Base-by-base conservation (phyloP, 1,140 invertebrate species). In the Liolophura sinensis region DNA sequence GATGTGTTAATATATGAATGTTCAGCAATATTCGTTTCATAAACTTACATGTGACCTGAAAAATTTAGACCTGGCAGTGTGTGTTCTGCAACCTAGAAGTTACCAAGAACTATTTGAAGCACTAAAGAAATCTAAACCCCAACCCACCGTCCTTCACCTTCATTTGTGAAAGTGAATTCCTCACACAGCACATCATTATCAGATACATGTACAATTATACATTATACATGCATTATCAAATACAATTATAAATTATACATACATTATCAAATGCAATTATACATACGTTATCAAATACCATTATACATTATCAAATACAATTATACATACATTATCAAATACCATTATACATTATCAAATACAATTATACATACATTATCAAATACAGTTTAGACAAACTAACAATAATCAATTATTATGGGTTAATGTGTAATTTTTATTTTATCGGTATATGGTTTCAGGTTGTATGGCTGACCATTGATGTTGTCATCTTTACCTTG, bases 381-480 rank as follows among this genome's bases (percentile, higher is more conserved):
- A 12, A 52, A 11, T 27, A n/a, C 9, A 12, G 18, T 6, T 7
- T 12, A 22, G 0, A 24, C 11, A 49, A 49, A 24, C 20, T 15
- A 12, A 60, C 24, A 18, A 40, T 66, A 20, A 27, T 67, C 25
- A 60, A 56, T 24, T 24, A 12, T 12, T 52, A 48, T 15, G 54
- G 12, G 55, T 20, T 40, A 31, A 68, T 49, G 9, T 25, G 16
- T 55, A n/a, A 58, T 16, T 65, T 50, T 49, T 60, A 46, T 68
- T 69, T 14, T 7, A 25, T 55, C 11, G 20, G 52, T 62, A 9
- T 40, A 9, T 40, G 31, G 3, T 71, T 74, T 62, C 69, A 82
- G 80, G 69, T 69, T 49, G 56, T 79, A n/a, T 82, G 77, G 76
- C 65, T 81, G 14, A 59, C 72, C 46, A 74, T 71, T 47, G 81